Evolutionary conservation across 2,888 invertebrate species (phyloP), one percentile per base, ranked within the genome.

Genomic region (Agrochola lychnidis): DNA sequence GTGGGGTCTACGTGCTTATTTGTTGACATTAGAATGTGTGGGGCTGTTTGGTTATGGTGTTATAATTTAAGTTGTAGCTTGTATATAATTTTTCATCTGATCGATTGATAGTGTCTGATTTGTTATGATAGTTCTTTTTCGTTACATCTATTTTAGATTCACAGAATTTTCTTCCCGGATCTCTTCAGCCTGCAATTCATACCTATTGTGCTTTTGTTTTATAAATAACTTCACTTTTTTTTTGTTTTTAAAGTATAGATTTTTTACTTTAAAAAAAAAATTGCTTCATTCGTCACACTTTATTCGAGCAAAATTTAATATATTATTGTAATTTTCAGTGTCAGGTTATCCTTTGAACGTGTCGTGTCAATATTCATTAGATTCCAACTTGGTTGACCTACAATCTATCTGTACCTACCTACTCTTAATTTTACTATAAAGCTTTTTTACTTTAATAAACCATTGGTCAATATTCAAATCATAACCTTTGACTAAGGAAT

Each of bases 11-110:
- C 81, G 59, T 84, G 77, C 70, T 84, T 83, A 79, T 86, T 84
- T 83, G 62, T 84, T 84, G 76, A 83, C 86, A 87, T 89, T 87
- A 76, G 72, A 82, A 76, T 25, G 70, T 76, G 76, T 76, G 42
- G 73, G 42, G 57, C 48, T 75, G 36, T 71, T 70, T 76, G 71
- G 76, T 70, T 73, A 40, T 61, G 56, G 71, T 66, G 75, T 84
- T 75, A 61, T 83, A 61, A 83, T 73, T 73, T 57, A 22, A 57
- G 19, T 45, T 19, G 36, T 53, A 25, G 25, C 16, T 51, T 48
- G 16, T 4, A 42, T 6, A 30, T n/a, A 0, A 7, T 36, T 30
- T 62, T 53, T 56, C 9, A 4, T 45, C 2, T 30, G 16, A 16
- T 30, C 19, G 59, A 36, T 19, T 9, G 9, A 30, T 48, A 59